Conservation (phyloP, 2,888 invertebrate species). For the Sminthurides aquaticus region DNA sequence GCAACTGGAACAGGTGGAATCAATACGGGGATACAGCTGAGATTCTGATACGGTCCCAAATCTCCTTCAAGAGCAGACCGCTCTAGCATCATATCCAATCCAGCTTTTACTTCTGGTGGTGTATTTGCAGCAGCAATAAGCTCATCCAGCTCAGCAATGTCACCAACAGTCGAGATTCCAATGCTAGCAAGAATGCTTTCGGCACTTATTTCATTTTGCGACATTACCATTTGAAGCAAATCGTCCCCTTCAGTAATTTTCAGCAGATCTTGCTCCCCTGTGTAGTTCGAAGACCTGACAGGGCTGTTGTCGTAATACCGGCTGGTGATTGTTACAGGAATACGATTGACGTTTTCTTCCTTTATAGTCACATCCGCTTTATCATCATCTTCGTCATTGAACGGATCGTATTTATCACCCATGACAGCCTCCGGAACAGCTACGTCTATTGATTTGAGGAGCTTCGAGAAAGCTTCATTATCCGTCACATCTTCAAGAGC, state of each 20-base stretch:
- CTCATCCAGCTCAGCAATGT: neutral
- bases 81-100: neutral
- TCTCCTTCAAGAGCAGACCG: neutral
- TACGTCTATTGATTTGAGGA: neutral
- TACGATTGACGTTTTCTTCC: neutral
- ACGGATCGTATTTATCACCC: conserved; percentile 18
- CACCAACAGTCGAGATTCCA: neutral
- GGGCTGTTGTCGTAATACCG: neutral
- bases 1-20: conserved; percentile 1
- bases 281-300: neutral
- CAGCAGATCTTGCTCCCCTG: conserved; percentile 13
- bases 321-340: neutral
- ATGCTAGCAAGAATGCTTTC: conserved; percentile 15
- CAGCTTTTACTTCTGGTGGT: neutral
- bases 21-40: neutral
- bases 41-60: neutral
- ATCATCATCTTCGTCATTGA: conserved; percentile 5
- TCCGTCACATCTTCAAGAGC: neutral
- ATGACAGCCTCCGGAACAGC: neutral
- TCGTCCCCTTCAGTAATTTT: conserved; percentile 14
- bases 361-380: neutral
- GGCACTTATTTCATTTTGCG: conserved; percentile 14
- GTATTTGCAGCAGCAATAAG: neutral
- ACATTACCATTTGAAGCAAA: conserved; percentile 4
- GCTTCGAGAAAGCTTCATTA: neutral